These are phyloP conservation scores for Timema cristinae DNA, from an alignment of 2,888 invertebrate species.

Conservation along the genomic window DNA sequence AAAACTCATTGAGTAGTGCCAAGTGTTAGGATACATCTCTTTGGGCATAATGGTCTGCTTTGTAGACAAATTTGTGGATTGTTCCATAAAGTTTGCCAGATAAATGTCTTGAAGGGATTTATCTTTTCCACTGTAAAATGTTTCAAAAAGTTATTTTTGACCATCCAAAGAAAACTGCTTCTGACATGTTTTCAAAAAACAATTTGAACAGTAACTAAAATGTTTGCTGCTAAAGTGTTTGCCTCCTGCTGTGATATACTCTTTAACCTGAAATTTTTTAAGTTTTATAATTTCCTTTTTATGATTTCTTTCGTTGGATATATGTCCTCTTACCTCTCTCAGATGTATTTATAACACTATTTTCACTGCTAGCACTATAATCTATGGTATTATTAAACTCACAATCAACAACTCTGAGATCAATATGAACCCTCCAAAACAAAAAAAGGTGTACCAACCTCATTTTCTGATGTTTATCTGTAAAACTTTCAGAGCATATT, in stretches of 20 bases:
- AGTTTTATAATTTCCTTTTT: background rate
- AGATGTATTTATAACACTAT: background rate
- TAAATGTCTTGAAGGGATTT: conserved; percentile 1
- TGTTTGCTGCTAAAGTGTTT: background rate
- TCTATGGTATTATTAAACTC: background rate
- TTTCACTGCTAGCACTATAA: conserved; percentile 7
- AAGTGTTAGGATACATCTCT: background rate
- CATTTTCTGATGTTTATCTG: background rate
- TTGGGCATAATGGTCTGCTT: background rate
- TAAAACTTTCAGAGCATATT: conserved; percentile 2
- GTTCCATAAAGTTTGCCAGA: background rate
- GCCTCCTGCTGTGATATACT: conserved; percentile 8
- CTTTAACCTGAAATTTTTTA: background rate
- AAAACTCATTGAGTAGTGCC: background rate
- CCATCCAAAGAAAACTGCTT: background rate
- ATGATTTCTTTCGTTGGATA: background rate
- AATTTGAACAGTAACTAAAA: background rate
- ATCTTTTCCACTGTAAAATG: background rate
- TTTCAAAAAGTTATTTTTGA: background rate
- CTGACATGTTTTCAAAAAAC: background rate
- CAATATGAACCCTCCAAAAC: background rate
- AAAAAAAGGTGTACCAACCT: background rate
- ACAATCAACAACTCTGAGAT: background rate
- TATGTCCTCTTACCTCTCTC: background rate
- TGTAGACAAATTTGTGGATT: background rate